Percentiles rank a stretch among this genome's conserved stretches.
Evolutionary conservation across 1,140 invertebrate genomes (phyloP).

Genomic region (Listronotus bonariensis): DNA sequence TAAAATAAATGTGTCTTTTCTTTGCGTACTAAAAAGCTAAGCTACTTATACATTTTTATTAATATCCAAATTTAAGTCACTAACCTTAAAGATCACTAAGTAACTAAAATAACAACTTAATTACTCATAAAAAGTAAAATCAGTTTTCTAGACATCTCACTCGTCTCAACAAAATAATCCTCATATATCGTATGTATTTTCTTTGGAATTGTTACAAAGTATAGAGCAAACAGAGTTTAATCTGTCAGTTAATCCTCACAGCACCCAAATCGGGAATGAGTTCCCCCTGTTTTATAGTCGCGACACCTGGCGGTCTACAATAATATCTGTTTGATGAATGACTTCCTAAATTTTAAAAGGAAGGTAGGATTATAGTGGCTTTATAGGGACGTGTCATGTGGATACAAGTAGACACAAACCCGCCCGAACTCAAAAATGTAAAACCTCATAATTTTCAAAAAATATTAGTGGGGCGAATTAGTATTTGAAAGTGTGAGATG

Average conservation of each 20-base stretch:
- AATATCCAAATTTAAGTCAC: too few relatives aligned
- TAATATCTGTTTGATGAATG: constrained; percentile 32
- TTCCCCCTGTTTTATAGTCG: constrained; percentile 29
- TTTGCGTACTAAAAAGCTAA: too few relatives aligned
- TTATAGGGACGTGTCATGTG: constrained; percentile 35
- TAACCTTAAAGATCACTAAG: too few relatives aligned
- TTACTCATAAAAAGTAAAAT: too few relatives aligned
- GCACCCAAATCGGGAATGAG: constrained; percentile 16
- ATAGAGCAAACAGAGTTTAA: constrained; percentile 24
- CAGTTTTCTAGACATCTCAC: too few relatives aligned
- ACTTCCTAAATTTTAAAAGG: constrained; percentile 43
- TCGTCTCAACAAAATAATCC: constrained; percentile 5
- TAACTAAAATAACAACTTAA: too few relatives aligned
- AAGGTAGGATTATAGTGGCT: constrained; percentile 37
- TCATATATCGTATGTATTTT: constrained; percentile 12
- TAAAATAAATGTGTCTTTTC: too few relatives aligned
- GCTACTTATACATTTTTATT: too few relatives aligned
- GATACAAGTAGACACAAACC: neutral
- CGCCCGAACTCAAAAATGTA: constrained; percentile 5
- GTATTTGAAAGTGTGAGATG: neutral
- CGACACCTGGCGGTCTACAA: constrained; percentile 34
- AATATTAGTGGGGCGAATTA: constrained; percentile 12
- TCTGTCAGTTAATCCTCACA: constrained; percentile 21
- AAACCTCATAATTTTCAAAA: constrained; percentile 26
- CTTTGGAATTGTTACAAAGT: constrained; percentile 20